phyloP scores from a whole-genome alignment of 2,797 vertebrate genomes.

The Sandelia bainsii region DNA sequence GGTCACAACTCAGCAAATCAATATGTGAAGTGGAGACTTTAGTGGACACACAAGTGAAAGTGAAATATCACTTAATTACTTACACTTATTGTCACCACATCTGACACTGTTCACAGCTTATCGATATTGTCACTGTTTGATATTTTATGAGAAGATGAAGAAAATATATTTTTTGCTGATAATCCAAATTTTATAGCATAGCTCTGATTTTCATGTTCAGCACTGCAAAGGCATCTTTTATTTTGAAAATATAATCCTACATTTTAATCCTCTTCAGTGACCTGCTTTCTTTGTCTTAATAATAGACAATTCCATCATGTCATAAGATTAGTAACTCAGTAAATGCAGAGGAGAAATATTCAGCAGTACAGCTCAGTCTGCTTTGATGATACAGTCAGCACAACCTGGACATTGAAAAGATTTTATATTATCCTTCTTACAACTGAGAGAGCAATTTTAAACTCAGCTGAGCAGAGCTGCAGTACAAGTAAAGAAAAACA shows the following conservation, averaged over 20 bases:
- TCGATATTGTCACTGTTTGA: background rate
- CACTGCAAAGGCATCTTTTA: conserved; percentile 2
- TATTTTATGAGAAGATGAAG: background rate
- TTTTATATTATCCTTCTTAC: conserved; percentile 22
- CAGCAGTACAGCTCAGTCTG: background rate
- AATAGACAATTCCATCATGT: background rate
- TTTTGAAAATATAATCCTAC: background rate
- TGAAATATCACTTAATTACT: background rate
- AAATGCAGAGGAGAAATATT: background rate
- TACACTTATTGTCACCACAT: background rate
- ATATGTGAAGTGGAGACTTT: conserved; percentile 12
- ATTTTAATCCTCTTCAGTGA: conserved; percentile 9
- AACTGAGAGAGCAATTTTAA: conserved; percentile 20
- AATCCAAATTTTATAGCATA: background rate
- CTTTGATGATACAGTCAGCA: conserved; percentile 4
- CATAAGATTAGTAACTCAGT: background rate
- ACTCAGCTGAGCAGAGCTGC: conserved; percentile 15
- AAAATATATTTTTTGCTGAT: conserved; percentile 13
- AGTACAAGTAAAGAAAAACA: conserved; percentile 21
- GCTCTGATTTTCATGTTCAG: conserved; percentile 14
- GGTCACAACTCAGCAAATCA: conserved; percentile 32
- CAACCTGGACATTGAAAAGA: conserved; percentile 6
- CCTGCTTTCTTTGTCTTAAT: background rate
- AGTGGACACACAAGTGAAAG: background rate
- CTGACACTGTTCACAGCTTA: background rate